phyloP scores from a whole-genome alignment of 2,113 vertebrate genomes.

The Carlito syrichta region DNA sequence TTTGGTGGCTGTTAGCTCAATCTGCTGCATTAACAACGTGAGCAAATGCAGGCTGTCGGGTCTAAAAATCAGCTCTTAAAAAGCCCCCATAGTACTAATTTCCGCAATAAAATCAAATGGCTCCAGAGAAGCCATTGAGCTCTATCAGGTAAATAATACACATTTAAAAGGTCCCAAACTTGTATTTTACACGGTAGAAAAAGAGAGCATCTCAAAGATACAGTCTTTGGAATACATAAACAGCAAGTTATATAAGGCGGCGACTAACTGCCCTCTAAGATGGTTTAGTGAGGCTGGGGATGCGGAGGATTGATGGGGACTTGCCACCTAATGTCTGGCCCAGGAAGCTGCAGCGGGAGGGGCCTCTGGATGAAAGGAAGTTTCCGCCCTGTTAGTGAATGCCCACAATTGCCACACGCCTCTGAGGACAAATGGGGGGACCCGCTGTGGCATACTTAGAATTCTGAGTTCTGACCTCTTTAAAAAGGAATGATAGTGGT shows the following conservation, averaged over 20 bases:
- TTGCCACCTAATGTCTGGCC: not conserved
- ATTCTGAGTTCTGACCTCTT: not conserved
- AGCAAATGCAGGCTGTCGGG: constrained; percentile 34
- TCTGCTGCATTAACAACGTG: constrained; percentile 1
- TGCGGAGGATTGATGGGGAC: not conserved
- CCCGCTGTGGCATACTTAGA: not conserved
- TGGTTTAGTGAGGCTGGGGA: not conserved
- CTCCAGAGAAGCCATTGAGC: constrained; percentile 67
- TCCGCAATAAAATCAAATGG: constrained; percentile 60
- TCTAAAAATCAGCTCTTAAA: constrained; percentile 30
- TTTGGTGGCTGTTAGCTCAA: constrained; percentile 24
- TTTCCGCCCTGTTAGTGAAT: not conserved
- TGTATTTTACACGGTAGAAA: constrained; percentile 47
- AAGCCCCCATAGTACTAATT: constrained; percentile 47
- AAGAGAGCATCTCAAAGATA: constrained; percentile 40
- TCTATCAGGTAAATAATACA: constrained; percentile 74
- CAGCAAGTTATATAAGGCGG: constrained; percentile 48
- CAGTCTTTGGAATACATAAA: constrained; percentile 55
- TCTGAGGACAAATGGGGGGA: not conserved
- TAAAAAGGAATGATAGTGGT: not conserved
- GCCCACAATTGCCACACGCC: not conserved
- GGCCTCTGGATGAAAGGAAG: not conserved
- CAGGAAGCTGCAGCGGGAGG: not conserved
- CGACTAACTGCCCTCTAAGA: constrained; percentile 64
- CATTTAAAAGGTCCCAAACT: constrained; percentile 66